A percentile compares a stretch with the other conserved stretches of the same genome.
Evolutionary conservation across 2,797 vertebrate species (phyloP).

Genomic region (Epinephelus malabaricus): DNA sequence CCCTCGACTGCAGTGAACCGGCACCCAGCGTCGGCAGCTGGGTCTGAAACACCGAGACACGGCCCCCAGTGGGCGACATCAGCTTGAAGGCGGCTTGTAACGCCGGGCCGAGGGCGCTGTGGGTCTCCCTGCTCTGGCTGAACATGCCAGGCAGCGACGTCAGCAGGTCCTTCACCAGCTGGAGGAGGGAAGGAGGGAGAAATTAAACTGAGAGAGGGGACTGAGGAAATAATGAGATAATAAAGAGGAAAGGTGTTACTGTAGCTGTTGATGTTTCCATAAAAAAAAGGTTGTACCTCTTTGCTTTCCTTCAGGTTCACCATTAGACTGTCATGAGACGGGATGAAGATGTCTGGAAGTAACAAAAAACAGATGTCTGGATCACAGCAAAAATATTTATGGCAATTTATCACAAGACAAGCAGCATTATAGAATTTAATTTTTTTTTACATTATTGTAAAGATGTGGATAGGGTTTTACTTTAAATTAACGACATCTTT

Average conservation of each 20-base stretch:
- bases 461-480: neutral
- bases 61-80: slow-evolving; percentile 96
- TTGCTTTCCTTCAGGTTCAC: slow-evolving; percentile 97
- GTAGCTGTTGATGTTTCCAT: neutral
- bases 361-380: slow-evolving; percentile 1
- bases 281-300: slow-evolving; percentile 85
- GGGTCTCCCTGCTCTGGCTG: slow-evolving; percentile 92
- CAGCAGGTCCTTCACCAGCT: slow-evolving; percentile 96
- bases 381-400: neutral
- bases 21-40: slow-evolving; percentile 94
- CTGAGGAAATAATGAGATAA: neutral
- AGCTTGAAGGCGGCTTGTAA: slow-evolving; percentile 96
- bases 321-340: slow-evolving; percentile 95
- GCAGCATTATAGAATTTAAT: too few relatives aligned
- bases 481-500: neutral
- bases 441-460: neutral
- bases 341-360: slow-evolving; percentile 94
- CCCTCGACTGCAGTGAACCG: slow-evolving; percentile 92
- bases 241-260: neutral
- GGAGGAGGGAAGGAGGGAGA: slow-evolving; percentile 15
- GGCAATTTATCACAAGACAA: neutral
- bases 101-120: slow-evolving; percentile 95
- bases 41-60: slow-evolving; percentile 96
- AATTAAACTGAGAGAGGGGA: slow-evolving; percentile 1
- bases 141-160: slow-evolving; percentile 94